These are phyloP conservation scores for Mantis religiosa DNA, from an alignment of 2,888 invertebrate genomes.

Conservation along the genomic window DNA sequence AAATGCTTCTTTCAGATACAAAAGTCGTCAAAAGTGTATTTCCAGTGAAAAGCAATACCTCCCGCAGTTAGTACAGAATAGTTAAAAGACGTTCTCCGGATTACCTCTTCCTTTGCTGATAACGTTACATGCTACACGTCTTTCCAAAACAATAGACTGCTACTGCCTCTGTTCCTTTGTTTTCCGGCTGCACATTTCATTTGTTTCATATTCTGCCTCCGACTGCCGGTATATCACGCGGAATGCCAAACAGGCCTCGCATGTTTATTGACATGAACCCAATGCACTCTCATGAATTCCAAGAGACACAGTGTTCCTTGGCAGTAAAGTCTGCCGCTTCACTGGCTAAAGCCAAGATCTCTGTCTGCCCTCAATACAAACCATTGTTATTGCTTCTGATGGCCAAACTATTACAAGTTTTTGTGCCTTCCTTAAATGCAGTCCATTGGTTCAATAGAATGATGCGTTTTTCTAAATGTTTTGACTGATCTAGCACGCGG, in stretches of 20 bases:
- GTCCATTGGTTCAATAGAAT: no score
- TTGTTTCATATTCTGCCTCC: constrained; percentile 27
- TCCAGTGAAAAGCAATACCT: no score
- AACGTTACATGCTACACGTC: no score
- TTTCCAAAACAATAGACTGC: background rate
- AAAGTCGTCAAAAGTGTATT: no score
- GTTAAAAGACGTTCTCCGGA: no score
- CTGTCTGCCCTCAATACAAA: background rate
- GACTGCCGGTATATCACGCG: background rate
- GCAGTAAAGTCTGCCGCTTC: background rate
- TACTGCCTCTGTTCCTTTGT: background rate
- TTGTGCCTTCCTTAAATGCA: no score
- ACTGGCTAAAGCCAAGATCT: background rate
- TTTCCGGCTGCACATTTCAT: constrained; percentile 9
- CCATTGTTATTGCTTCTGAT: background rate
- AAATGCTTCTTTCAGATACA: no score
- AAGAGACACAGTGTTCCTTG: background rate
- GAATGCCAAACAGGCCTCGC: constrained; percentile 16
- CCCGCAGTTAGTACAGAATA: no score
- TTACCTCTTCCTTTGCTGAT: no score
- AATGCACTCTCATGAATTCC: constrained; percentile 21
- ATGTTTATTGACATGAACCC: constrained; percentile 26
- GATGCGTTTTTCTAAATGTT: no score
- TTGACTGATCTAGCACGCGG: no score
- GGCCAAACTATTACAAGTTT: no score